Evolutionary conservation across 2,888 invertebrate genomes (phyloP).

Genomic region (Drosophila suboccidentalis): DNA sequence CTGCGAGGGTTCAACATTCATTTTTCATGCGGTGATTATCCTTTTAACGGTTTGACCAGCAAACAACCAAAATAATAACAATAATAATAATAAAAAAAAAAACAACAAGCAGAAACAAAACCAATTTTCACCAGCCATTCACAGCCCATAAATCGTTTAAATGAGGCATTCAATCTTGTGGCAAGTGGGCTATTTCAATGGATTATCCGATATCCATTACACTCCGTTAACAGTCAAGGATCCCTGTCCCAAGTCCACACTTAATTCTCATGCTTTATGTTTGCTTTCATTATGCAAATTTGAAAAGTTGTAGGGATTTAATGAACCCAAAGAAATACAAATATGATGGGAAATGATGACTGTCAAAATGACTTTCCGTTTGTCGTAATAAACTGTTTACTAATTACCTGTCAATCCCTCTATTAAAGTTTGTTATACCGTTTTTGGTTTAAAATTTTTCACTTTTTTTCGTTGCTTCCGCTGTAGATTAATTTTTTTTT

Average conservation of each 20-base stretch:
- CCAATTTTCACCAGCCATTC: constrained; percentile 57
- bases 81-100: constrained; percentile 18
- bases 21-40: constrained; percentile 77
- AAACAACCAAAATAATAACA: constrained; percentile 28
- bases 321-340: not conserved
- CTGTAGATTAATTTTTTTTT: not conserved
- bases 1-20: constrained; percentile 74
- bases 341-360: not conserved
- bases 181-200: constrained; percentile 35
- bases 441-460: not conserved
- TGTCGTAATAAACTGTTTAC: not conserved
- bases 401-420: not conserved
- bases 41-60: constrained; percentile 59
- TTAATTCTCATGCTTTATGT: not conserved
- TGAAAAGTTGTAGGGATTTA: not conserved
- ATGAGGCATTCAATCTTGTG: constrained; percentile 73
- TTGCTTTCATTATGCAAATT: constrained; percentile 11
- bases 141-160: constrained; percentile 74
- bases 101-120: constrained; percentile 15
- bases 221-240: constrained; percentile 11
- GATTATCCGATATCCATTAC: constrained; percentile 14
- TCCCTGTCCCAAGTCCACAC: constrained; percentile 7
- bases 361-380: not conserved
- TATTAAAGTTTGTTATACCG: not conserved
- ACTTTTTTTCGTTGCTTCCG: not conserved